These are phyloP conservation scores for Prionace glauca DNA, from an alignment of 2,797 vertebrate species.

Conservation along the genomic window DNA sequence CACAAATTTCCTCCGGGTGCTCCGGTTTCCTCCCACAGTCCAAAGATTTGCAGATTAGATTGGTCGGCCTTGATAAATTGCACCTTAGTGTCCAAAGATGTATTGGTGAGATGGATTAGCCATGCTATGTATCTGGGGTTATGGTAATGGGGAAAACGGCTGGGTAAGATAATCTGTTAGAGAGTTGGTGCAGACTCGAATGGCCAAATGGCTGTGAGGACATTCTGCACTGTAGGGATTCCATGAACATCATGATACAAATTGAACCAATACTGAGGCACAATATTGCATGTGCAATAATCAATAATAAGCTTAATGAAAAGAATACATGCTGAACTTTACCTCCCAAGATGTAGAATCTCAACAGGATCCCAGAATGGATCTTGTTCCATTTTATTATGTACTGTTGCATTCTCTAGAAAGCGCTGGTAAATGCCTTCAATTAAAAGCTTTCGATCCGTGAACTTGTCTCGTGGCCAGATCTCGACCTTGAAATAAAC, in stretches of 20 bases:
- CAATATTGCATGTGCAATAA: not conserved
- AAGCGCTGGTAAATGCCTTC: not conserved
- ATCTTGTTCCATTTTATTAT: slow-evolving; percentile 22
- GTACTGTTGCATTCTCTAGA: slow-evolving; percentile 3
- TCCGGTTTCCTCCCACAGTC: too few relatives aligned
- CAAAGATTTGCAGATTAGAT: too few relatives aligned
- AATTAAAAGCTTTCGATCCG: slow-evolving; percentile 23
- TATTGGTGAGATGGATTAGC: too few relatives aligned
- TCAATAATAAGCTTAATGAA: not conserved
- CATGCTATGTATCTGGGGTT: too few relatives aligned
- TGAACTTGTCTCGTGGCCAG: slow-evolving; percentile 26
- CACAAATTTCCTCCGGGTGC: too few relatives aligned
- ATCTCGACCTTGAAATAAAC: slow-evolving; percentile 22
- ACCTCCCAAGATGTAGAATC: slow-evolving; percentile 7
- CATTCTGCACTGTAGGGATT: too few relatives aligned
- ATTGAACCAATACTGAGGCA: not conserved
- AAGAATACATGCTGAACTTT: not conserved
- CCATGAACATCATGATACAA: not conserved
- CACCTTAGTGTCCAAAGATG: too few relatives aligned
- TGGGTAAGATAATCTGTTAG: too few relatives aligned
- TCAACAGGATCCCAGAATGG: slow-evolving; percentile 26
- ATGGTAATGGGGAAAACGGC: too few relatives aligned
- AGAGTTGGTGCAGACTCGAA: too few relatives aligned
- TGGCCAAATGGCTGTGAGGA: too few relatives aligned
- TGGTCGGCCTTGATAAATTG: too few relatives aligned